These are phyloP conservation scores for Heliocidaris erythrogramma DNA, from an alignment of 35 echinoderm and acorn worm species.

Conservation along the genomic window DNA sequence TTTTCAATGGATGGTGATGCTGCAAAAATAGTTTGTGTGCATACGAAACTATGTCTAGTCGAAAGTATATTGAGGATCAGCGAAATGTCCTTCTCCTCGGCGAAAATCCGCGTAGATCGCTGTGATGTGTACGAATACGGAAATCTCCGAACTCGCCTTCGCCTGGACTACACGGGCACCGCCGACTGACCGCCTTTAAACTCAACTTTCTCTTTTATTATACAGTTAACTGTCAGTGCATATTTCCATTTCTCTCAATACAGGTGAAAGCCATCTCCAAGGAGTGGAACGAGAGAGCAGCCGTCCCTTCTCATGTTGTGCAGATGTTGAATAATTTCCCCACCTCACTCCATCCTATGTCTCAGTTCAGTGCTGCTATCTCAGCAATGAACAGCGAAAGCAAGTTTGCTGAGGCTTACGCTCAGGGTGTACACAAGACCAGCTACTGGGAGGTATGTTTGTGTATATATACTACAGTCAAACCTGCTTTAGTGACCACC, in stretches of 20 bases:
- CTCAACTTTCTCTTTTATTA: background rate
- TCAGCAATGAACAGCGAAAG: conserved; percentile 94
- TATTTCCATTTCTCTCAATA: background rate
- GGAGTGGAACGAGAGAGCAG: conserved; percentile 84
- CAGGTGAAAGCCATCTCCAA: conserved; percentile 82
- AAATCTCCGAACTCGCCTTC: too few relatives aligned
- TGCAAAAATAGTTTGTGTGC: too few relatives aligned
- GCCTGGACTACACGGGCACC: too few relatives aligned
- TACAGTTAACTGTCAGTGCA: background rate
- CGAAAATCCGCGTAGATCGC: too few relatives aligned
- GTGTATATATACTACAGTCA: too few relatives aligned
- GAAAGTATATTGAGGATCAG: too few relatives aligned
- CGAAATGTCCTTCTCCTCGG: too few relatives aligned
- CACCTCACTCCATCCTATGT: conserved; percentile 93
- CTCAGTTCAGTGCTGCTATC: conserved; percentile 98
- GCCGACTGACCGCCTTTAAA: background rate
- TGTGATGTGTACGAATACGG: too few relatives aligned
- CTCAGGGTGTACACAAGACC: conserved; percentile 76
- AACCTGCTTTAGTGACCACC: too few relatives aligned
- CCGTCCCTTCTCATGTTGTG: conserved; percentile 81
- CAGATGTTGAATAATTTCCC: conserved; percentile 99
- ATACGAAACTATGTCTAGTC: too few relatives aligned
- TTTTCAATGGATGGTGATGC: too few relatives aligned
- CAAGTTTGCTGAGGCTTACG: conserved; percentile 91
- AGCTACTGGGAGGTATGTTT: conserved; percentile 88